Percentiles rank a stretch among this genome's conserved stretches.
Evolutionary conservation across 2,113 vertebrate species (phyloP).

Genomic region (Sinosuthora webbiana): DNA sequence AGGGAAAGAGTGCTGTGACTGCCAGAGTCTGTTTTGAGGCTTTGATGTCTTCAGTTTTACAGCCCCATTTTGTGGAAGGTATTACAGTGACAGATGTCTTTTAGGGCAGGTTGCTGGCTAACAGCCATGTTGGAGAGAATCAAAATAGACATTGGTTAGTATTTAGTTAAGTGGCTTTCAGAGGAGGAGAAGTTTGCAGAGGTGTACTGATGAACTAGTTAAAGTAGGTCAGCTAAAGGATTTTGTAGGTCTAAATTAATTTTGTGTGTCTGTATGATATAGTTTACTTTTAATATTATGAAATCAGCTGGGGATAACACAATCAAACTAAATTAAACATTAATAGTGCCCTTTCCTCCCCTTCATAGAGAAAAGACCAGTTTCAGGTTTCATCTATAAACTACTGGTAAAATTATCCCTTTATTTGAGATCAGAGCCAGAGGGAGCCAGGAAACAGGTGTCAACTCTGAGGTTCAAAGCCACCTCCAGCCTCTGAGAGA

Average conservation of each 20-base stretch:
- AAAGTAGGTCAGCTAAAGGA: not conserved
- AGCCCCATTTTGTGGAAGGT: not conserved
- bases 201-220: not conserved
- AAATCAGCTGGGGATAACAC: not conserved
- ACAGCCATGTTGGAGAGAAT: not conserved
- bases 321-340: not conserved
- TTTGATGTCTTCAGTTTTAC: not conserved
- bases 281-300: not conserved
- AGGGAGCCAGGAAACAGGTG: not conserved
- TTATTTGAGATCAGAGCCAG: not conserved
- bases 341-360: not conserved
- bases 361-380: not conserved
- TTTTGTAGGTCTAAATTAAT: not conserved
- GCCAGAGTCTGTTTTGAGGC: not conserved
- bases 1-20: not conserved
- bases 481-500: not conserved
- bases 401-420: not conserved
- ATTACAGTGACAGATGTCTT: not conserved
- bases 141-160: not conserved
- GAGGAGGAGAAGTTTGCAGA: not conserved
- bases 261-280: not conserved
- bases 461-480: not conserved
- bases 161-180: not conserved
- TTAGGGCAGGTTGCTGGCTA: not conserved
- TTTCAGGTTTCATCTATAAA: not conserved